Conservation (phyloP, 1,140 invertebrate species). For the Hycleus phaleratus region DNA sequence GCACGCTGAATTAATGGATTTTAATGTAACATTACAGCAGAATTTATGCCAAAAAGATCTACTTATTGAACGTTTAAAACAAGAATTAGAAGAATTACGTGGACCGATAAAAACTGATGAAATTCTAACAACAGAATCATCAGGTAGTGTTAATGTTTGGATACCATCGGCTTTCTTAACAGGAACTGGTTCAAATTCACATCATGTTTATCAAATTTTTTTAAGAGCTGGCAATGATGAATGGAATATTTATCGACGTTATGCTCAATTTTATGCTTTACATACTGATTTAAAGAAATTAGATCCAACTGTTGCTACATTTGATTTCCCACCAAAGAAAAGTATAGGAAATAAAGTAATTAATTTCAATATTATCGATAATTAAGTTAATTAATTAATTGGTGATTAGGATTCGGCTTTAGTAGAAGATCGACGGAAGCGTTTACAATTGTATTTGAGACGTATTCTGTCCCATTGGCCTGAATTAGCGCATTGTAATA, state of each 20-base stretch:
- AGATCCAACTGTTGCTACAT: conserved; percentile 65
- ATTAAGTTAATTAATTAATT: conserved; percentile 14
- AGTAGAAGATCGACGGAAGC: conserved; percentile 68
- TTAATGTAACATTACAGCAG: conserved; percentile 61
- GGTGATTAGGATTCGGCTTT: conserved; percentile 61
- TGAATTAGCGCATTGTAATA: conserved; percentile 58
- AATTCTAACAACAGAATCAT: conserved; percentile 33
- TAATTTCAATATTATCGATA: conserved; percentile 11
- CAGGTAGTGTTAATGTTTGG: conserved; percentile 67
- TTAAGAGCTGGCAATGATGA: conserved; percentile 78
- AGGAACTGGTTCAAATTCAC: conserved; percentile 49
- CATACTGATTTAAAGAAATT: conserved; percentile 75
- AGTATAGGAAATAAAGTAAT: conserved; percentile 78
- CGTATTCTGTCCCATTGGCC: conserved; percentile 66
- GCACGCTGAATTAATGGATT: conserved; percentile 93
- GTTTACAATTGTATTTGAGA: conserved; percentile 71
- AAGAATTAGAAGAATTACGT: conserved; percentile 61
- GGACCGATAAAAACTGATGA: conserved; percentile 55
- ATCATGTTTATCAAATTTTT: conserved; percentile 88
- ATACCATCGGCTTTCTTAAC: conserved; percentile 85
- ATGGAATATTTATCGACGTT: conserved; percentile 89
- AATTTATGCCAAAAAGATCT: conserved; percentile 52
- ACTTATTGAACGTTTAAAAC: conserved; percentile 53
- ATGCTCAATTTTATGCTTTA: conserved; percentile 80
- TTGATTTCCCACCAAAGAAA: conserved; percentile 93